Evolutionary conservation across 2,113 vertebrate species (phyloP).

Genomic region (Acrocephalus arundinaceus): DNA sequence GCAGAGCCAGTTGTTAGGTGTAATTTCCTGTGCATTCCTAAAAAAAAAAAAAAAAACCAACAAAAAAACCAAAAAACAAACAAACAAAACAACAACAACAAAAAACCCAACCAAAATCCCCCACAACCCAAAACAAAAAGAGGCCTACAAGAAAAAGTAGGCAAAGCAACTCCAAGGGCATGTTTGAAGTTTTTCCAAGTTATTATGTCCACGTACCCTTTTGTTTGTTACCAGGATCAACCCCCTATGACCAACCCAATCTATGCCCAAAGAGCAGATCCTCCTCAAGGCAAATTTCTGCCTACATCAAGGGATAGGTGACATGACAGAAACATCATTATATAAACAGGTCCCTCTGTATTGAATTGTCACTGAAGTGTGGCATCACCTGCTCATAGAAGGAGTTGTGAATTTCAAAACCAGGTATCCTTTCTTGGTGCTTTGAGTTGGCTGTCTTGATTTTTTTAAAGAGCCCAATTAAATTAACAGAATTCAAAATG

Average conservation of each 20-base stretch:
- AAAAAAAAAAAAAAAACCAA: not conserved
- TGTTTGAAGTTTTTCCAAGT: not conserved
- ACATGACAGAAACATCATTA: not conserved
- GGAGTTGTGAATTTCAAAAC: not conserved
- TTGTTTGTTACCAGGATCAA: not conserved
- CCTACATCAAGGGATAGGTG: not conserved
- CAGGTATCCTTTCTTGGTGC: not conserved
- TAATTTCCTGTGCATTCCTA: constrained; percentile 13
- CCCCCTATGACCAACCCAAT: not conserved
- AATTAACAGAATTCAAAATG: not conserved
- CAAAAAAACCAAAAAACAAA: too few species aligned
- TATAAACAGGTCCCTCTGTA: not conserved
- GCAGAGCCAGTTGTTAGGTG: constrained; percentile 37
- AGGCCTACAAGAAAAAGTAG: not conserved
- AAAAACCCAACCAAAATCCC: too few species aligned
- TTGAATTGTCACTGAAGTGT: not conserved
- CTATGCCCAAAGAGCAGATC: not conserved
- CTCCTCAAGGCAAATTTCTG: not conserved
- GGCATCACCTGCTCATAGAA: not conserved
- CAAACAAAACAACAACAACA: too few species aligned
- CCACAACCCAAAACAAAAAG: not conserved
- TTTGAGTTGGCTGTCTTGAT: not conserved
- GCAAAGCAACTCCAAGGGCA: not conserved
- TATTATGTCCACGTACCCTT: not conserved
- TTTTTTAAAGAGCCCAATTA: not conserved